A percentile compares a stretch with the other conserved stretches of the same genome.
Evolutionary conservation across 2,113 vertebrate genomes (phyloP).

Genomic region (Diphyllodes magnificus): DNA sequence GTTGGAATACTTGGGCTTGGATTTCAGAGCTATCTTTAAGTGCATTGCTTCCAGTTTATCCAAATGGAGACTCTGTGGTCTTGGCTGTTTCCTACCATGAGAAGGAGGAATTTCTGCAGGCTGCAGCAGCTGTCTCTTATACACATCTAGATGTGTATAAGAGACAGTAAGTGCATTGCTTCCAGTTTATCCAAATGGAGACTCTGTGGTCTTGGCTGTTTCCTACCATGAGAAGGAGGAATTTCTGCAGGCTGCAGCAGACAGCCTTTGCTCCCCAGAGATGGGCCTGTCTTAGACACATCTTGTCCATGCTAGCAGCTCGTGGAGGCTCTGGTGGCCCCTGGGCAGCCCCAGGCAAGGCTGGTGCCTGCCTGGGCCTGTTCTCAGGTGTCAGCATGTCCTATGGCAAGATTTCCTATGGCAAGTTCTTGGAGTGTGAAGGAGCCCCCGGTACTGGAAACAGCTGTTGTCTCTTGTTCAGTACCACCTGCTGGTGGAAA

Average conservation of each 20-base stretch:
- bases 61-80: not conserved
- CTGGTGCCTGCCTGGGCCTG: fast-evolving
- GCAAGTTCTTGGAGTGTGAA: not conserved
- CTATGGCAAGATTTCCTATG: not conserved
- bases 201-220: not conserved
- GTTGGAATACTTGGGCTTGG: not conserved
- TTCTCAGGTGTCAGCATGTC: not conserved
- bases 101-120: not conserved
- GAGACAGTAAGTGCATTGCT: no score
- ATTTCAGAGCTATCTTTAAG: not conserved
- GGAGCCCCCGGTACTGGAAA: not conserved
- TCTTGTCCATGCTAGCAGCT: not conserved
- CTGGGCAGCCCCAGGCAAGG: fast-evolving
- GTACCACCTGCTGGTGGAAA: not conserved
- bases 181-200: not conserved
- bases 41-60: not conserved
- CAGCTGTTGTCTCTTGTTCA: not conserved
- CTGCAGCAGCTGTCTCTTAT: no score
- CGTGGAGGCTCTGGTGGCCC: not conserved
- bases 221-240: not conserved
- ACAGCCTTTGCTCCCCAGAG: not conserved
- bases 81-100: not conserved
- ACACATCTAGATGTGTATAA: no score
- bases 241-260: not conserved
- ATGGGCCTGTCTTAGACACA: not conserved